A percentile compares a stretch with the other conserved stretches of the same genome.
These are phyloP conservation scores for Hypanus sabinus DNA, from an alignment of 2,113 vertebrate genomes.

Conservation along the genomic window DNA sequence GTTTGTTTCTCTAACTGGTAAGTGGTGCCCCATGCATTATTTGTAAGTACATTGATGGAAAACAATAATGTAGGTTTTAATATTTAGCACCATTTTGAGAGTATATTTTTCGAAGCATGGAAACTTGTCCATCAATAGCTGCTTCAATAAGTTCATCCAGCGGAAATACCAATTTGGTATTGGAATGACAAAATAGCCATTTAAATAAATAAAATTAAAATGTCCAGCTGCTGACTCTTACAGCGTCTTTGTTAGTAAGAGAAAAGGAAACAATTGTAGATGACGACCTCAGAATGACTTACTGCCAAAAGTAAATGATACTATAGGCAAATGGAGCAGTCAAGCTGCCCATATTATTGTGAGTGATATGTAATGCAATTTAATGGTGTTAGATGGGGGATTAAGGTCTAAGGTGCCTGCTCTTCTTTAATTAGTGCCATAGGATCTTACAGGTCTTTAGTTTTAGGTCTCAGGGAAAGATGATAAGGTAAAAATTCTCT, in stretches of 20 bases:
- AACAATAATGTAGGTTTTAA: slow-evolving; percentile 13
- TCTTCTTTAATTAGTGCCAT: background rate
- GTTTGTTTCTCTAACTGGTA: background rate
- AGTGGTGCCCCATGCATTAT: background rate
- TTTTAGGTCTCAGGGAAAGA: too few species aligned
- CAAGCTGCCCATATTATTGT: background rate
- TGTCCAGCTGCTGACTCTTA: background rate
- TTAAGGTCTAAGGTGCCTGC: too few species aligned
- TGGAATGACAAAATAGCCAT: background rate
- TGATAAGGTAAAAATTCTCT: too few species aligned
- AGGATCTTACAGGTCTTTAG: background rate
- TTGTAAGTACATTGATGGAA: background rate
- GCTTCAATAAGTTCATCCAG: background rate
- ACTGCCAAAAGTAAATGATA: background rate
- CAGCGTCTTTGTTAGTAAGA: background rate
- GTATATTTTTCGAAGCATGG: background rate
- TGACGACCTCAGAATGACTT: background rate
- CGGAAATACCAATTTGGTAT: background rate
- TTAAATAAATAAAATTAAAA: background rate
- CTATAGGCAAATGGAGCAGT: background rate
- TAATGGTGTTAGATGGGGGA: too few species aligned
- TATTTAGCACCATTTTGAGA: background rate
- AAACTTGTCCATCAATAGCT: background rate
- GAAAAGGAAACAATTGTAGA: background rate
- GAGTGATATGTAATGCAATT: too few species aligned